A percentile compares a stretch with the other conserved stretches of the same genome.
Evolutionary conservation across 2,797 vertebrate species (phyloP).

Genomic region (Cossypha polioptera): DNA sequence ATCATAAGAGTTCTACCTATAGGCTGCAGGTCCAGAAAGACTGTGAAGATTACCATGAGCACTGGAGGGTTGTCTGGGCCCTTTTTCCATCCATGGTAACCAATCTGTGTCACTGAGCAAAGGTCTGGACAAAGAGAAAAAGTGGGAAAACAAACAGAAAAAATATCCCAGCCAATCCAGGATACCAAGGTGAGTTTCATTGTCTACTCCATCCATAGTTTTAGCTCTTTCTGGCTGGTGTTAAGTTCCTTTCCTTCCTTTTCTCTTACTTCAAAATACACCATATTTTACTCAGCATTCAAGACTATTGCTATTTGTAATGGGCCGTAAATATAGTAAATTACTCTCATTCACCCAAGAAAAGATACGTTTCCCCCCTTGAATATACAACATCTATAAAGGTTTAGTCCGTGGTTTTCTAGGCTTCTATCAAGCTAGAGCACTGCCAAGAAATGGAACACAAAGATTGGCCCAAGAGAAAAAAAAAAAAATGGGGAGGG

Average conservation of each 20-base stretch:
- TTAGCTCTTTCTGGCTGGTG: background rate
- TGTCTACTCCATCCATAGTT: background rate
- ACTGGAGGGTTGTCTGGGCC: background rate
- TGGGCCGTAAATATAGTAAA: background rate
- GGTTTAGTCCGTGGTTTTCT: background rate
- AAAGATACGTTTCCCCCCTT: background rate
- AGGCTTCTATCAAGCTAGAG: background rate
- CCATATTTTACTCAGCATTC: background rate
- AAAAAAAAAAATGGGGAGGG: background rate
- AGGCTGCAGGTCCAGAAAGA: background rate
- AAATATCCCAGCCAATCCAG: background rate
- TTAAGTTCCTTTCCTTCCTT: background rate
- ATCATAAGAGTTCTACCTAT: background rate
- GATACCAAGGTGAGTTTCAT: background rate
- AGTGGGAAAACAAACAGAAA: background rate
- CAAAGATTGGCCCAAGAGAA: background rate
- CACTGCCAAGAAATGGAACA: background rate
- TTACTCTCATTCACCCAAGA: background rate
- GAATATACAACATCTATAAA: background rate
- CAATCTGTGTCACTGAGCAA: background rate
- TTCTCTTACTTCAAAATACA: background rate
- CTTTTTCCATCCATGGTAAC: background rate
- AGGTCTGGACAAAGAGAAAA: background rate
- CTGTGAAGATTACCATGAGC: background rate
- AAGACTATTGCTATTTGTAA: background rate